Evolutionary conservation across 2,888 invertebrate genomes (phyloP), one percentile per base, ranked within the genome.

Genomic region (Eumacrocentrus americanus): DNA sequence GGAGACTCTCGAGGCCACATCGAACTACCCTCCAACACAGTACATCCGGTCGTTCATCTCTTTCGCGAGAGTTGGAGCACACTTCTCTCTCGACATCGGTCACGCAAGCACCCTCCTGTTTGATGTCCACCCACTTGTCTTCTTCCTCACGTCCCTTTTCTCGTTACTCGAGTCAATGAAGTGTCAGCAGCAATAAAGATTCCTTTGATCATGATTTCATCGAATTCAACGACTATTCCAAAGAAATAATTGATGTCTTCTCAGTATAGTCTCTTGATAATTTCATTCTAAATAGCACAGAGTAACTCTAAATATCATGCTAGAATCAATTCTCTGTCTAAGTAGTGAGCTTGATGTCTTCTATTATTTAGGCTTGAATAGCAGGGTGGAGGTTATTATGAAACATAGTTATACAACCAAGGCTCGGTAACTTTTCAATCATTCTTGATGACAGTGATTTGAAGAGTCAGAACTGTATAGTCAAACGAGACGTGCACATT

Each of bases 1-100:
- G 46, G 46, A 46, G 46, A 44, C 9, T 29, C 9, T 29, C 44
- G 22, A 11, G 46, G 22, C 23, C 25, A 23, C 23, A 12, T 14
- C 7, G 12, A 46, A 46, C 46, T 22, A 46, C 46, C 22, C 11
- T 20, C 23, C 23, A 14, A 16, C 20, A 42, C 20, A 20, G n/a
- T 25, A 46, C 25, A 25, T 46, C 46, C 46, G 46, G 46, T 46
- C 46, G 46, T 46, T 46, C 25, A 23, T 46, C 46, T 46, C 46
- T 12, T 46, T 46, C 23, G 46, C 23, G 25, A 46, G 25, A 46
- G 23, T 46, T 46, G 20, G 23, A 23, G 14, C 46, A 22, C 44
- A 22, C 22, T 7, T 44, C 22, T 44, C 22, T 22, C 18, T 46
- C 23, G 46, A 46, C 23, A 25, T n/a, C 5, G 46, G 46, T 46